Evolutionary conservation across 1,140 invertebrate genomes (phyloP).

Genomic region (Brachionus plicatilis): DNA sequence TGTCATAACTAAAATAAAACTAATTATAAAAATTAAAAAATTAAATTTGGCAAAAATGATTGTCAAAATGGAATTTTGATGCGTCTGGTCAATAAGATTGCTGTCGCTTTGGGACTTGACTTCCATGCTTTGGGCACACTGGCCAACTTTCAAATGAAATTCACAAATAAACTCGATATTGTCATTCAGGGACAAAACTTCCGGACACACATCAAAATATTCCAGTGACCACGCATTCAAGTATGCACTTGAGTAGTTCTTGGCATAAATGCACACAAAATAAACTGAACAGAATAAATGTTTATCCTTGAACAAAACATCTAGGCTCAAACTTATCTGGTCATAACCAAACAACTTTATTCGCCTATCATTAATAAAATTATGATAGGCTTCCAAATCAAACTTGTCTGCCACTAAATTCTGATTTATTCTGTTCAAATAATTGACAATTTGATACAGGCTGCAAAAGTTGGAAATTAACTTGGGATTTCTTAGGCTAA

Average conservation of each 20-base stretch:
- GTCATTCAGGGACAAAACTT: not conserved
- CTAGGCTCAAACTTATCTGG: not conserved
- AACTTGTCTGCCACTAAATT: not conserved
- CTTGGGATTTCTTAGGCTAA: not conserved
- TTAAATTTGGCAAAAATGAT: not conserved
- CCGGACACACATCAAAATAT: not conserved
- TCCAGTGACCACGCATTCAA: not conserved
- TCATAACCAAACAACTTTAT: not conserved
- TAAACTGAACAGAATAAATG: not conserved
- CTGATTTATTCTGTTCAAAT: not conserved
- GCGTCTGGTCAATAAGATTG: not conserved
- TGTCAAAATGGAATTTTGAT: not conserved
- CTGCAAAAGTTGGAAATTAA: not conserved
- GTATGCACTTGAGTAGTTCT: not conserved
- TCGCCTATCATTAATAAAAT: not conserved
- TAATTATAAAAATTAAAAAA: not conserved
- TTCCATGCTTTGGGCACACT: not conserved
- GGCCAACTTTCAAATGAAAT: not conserved
- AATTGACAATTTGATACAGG: not conserved
- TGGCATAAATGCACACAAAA: conserved; percentile 13
- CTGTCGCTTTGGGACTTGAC: not conserved
- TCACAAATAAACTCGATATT: not conserved
- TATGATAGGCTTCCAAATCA: not conserved
- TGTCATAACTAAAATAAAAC: not conserved
- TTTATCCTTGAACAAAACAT: not conserved